Evolutionary conservation across 2,797 vertebrate genomes (phyloP).

Genomic region (Antennarius maculatus): DNA sequence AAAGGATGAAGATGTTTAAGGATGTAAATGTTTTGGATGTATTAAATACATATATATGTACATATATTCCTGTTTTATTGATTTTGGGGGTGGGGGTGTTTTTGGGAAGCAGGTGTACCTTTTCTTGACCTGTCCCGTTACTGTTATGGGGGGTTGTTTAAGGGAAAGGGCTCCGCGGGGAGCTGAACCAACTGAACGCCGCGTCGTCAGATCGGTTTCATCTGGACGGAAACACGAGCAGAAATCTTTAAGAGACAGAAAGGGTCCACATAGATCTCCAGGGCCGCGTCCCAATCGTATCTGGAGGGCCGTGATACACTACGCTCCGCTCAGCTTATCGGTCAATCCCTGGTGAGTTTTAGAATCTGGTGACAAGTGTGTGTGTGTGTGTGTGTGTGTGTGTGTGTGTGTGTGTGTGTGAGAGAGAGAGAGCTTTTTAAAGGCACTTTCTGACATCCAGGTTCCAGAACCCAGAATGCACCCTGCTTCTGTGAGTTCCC

Average conservation of each 20-base stretch:
- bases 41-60: too few relatives aligned
- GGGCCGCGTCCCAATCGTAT: constrained; percentile 61
- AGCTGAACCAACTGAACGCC: constrained; percentile 46
- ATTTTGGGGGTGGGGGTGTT: constrained; percentile 5
- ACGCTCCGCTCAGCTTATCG: constrained; percentile 38
- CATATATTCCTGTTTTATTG: constrained; percentile 13
- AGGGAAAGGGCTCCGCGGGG: constrained; percentile 68
- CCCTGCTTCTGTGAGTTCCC: not conserved
- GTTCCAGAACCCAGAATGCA: not conserved
- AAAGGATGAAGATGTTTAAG: too few relatives aligned
- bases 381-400: too few relatives aligned
- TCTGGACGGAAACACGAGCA: constrained; percentile 67
- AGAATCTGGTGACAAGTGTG: constrained; percentile 11
- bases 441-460: too few relatives aligned
- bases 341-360: constrained; percentile 41
- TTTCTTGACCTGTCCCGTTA: constrained; percentile 47
- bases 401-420: too few relatives aligned
- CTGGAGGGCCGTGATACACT: constrained; percentile 41
- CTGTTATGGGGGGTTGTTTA: constrained; percentile 66
- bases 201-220: constrained; percentile 67
- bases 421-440: too few relatives aligned
- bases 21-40: too few relatives aligned
- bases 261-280: constrained; percentile 71
- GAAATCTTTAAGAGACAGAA: constrained; percentile 77
- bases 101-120: constrained; percentile 44